Evolutionary conservation across 53 echinoderm and acorn worm genomes (phyloP), one percentile per base, ranked within the genome.

Genomic region (Patiria pectinifera): DNA sequence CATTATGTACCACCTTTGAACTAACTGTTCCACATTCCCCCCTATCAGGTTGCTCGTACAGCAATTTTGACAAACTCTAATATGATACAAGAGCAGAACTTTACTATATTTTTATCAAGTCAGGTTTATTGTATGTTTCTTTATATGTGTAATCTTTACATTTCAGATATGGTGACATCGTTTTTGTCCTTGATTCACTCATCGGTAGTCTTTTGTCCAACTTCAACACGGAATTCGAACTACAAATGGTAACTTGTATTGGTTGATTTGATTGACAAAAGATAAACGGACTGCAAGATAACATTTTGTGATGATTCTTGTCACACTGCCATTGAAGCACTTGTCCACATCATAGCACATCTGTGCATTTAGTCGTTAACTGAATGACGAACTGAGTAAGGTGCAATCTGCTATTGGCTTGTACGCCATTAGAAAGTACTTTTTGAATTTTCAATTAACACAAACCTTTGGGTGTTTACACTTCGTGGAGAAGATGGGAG

Each of bases 191-290:
- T 69, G 86, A 95, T 62, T 46, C 23, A 11, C 76, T 99, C 47
- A 94, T 97, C 22, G 48, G 85, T 13, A 89, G 86, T 6, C 92
- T 99, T 15, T 96, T 97, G 8, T 83, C 87, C 7, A 48, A 96
- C 74, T 97, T 99, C 43, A 96, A 95, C 84, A 99, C 97, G 2
- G 87, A 96, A 25, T 97, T 92, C 69, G 96, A 97, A 85, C 92
- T 99, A 11, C 69, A 93, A 71, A 92, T 93, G 97, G 99, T 99
- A 94, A 96, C 76, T 72, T 3, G n/a, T n/a, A 59, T 59, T n/a
- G 2, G 10, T n/a, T 24, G 24, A 23, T 74, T 23, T 74, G 24
- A n/a, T 18, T 53, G 1, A 22, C 24, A 24, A 35, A 23, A 22
- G 24, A n/a, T 0, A 3, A n/a, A 24, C 21, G 24, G 22, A 23